Evolutionary conservation across 2,888 invertebrate genomes (phyloP).

Genomic region (Mythimna pallens): DNA sequence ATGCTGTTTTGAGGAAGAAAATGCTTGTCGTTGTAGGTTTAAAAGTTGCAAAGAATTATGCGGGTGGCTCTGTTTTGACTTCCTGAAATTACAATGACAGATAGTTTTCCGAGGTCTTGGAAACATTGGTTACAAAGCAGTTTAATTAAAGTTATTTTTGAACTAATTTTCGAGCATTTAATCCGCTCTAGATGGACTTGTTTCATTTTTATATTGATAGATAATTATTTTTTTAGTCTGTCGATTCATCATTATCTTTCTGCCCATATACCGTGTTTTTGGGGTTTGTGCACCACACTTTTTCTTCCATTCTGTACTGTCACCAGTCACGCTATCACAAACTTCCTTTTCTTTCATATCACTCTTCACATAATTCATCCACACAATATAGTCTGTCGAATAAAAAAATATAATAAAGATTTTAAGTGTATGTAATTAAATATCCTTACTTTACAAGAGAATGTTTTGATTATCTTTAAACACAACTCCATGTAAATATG

Average conservation of each 20-base stretch:
- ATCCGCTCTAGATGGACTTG: no score
- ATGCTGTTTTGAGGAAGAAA: slow-evolving; percentile 42
- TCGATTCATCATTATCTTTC: not conserved
- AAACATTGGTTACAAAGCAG: not conserved
- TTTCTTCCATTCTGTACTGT: no score
- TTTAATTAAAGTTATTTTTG: not conserved
- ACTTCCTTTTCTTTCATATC: no score
- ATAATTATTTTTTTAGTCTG: not conserved
- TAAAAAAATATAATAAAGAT: no score
- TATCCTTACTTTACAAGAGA: not conserved
- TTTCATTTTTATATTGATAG: not conserved
- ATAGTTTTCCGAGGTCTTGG: not conserved
- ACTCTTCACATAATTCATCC: no score
- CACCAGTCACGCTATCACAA: no score
- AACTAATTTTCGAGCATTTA: not conserved
- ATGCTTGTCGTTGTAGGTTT: slow-evolving; percentile 19
- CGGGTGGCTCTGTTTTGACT: slow-evolving; percentile 6
- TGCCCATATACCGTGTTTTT: no score
- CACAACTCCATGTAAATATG: slow-evolving; percentile 28
- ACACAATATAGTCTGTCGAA: not conserved
- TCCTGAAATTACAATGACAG: not conserved
- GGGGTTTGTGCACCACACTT: no score
- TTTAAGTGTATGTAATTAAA: slow-evolving; percentile 12
- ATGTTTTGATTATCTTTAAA: slow-evolving; percentile 14
- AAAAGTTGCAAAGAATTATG: slow-evolving; percentile 3